These are phyloP conservation scores for Trichopria drosophilae DNA, from an alignment of 2,888 invertebrate genomes.

Conservation along the genomic window DNA sequence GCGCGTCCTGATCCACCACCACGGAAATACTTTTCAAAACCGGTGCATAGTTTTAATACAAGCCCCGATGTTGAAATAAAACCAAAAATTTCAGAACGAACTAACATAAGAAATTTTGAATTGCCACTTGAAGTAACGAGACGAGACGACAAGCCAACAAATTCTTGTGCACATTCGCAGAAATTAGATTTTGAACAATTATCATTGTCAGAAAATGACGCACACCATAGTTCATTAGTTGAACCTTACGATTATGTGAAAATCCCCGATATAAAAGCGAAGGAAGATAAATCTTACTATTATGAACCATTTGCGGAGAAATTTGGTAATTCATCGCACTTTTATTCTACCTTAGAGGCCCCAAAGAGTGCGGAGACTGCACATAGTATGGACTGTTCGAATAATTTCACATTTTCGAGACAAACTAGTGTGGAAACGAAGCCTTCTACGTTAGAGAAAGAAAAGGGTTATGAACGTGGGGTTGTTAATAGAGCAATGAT, in stretches of 20 bases:
- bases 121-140: no score
- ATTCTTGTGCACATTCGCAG: no score
- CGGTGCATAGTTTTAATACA: constrained; percentile 24
- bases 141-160: no score
- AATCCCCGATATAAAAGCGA: constrained; percentile 25
- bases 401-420: constrained; percentile 45
- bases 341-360: constrained; percentile 6
- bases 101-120: constrained; percentile 32
- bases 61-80: constrained; percentile 19
- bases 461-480: constrained; percentile 51
- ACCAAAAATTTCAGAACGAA: constrained; percentile 38
- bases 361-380: constrained; percentile 7
- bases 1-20: constrained; percentile 60
- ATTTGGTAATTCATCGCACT: not conserved
- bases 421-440: constrained; percentile 30
- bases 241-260: constrained; percentile 43
- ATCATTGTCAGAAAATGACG: no score
- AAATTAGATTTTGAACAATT: constrained; percentile 32
- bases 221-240: constrained; percentile 25
- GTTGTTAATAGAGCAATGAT: constrained; percentile 58
- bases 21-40: constrained; percentile 57
- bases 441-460: constrained; percentile 43
- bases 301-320: not conserved
- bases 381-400: constrained; percentile 41
- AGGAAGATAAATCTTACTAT: constrained; percentile 1